Evolutionary conservation across 2,888 invertebrate species (phyloP), one percentile per base, ranked within the genome.

Genomic region (Mechanitis messenoides): DNA sequence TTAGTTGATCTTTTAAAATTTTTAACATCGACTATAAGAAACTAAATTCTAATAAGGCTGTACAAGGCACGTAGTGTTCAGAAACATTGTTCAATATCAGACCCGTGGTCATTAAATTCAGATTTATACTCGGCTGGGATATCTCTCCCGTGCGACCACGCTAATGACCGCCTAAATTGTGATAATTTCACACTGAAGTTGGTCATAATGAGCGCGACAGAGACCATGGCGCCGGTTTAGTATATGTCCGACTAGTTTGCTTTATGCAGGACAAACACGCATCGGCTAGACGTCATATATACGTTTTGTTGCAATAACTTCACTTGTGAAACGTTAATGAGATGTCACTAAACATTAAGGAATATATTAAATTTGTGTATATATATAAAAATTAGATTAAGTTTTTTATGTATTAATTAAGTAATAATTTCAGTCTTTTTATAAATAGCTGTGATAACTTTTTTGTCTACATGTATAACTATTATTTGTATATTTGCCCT

Each of bases 81-180:
- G 69, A 75, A 84, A 84, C 85, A 85, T 80, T 83, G 85, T 85
- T 83, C 79, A 85, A 85, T 85, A 87, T 85, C 82, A 83, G 81
- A 78, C 77, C 64, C 67, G 74, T 75, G 83, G 84, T 84, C 88
- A 87, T 89, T 89, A 88, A 87, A 90, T 86, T 83, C 88, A 88
- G 89, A 90, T 90, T 90, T 90, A 89, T 87, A 83, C 82, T 72
- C 77, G 78, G 74, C 78, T 75, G 80, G 84, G 86, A 84, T 90
- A 91, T 90, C 90, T 90, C 88, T 82, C 89, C 87, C 83, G 83
- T 74, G 87, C 87, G 88, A 87, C 85, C 84, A 78, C 81, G 77
- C 88, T 91, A 91, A 91, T 90, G 90, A 90, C 90, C 89, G 85
- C 74, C 86, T 87, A 89, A 91, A 91, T 89, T 89, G 90, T 90